A percentile compares a stretch with the other conserved stretches of the same genome.
Evolutionary conservation across 2,797 vertebrate species (phyloP).

Genomic region (Pyrocephalus nanus): DNA sequence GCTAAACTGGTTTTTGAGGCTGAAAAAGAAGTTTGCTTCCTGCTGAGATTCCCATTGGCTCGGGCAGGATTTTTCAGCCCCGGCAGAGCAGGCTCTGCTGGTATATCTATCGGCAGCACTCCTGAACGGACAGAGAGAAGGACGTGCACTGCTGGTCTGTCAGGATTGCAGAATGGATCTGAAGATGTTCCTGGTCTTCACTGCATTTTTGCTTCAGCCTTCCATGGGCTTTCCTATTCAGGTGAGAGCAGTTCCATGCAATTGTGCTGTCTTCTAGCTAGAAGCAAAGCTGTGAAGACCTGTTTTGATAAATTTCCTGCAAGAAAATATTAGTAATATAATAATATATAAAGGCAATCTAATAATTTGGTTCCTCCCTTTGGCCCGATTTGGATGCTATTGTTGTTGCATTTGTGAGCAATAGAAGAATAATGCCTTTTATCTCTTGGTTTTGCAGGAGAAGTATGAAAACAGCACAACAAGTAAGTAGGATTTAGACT

Average conservation of each 20-base stretch:
- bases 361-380: neutral
- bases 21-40: neutral
- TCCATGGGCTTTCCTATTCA: constrained; percentile 20
- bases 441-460: constrained; percentile 56
- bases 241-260: constrained; percentile 17
- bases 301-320: neutral
- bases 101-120: constrained; percentile 15
- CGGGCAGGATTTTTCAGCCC: neutral
- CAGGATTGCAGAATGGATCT: neutral
- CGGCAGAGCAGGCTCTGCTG: constrained; percentile 5
- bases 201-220: neutral
- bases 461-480: constrained; percentile 18
- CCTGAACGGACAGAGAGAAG: neutral
- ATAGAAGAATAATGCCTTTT: constrained; percentile 26
- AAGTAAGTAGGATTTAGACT: constrained; percentile 57
- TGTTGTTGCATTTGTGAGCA: neutral
- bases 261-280: accelerated
- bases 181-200: neutral
- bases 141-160: neutral
- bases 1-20: neutral
- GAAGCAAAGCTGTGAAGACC: neutral
- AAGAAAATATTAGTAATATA: neutral
- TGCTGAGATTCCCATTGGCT: constrained; percentile 38
- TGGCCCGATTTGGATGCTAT: neutral
- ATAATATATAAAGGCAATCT: neutral